Conservation (phyloP, 2,888 invertebrate genomes). For the Parthenolecanium corni region DNA sequence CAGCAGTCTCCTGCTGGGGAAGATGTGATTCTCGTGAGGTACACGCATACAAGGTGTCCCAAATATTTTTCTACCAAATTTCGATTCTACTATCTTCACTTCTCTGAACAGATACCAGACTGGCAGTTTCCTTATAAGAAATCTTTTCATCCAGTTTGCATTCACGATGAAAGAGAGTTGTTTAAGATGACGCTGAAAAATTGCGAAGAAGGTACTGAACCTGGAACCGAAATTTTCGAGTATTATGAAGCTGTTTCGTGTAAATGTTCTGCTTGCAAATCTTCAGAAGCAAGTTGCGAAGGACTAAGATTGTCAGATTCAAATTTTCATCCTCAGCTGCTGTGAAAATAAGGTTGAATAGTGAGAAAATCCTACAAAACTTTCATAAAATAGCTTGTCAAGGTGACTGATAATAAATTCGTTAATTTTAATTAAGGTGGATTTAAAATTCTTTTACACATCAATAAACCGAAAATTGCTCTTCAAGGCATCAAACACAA, state of each 20-base stretch:
- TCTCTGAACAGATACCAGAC: slow-evolving; percentile 55
- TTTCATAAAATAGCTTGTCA: no score
- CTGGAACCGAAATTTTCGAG: slow-evolving; percentile 58
- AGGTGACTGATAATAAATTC: no score
- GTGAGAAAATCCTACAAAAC: no score
- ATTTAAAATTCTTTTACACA: no score
- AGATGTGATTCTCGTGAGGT: slow-evolving; percentile 76
- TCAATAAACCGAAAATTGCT: no score
- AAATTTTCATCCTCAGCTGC: slow-evolving; percentile 26
- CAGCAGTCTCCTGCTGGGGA: slow-evolving; percentile 68
- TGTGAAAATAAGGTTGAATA: no score
- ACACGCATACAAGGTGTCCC: no score
- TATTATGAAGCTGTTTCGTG: slow-evolving; percentile 69
- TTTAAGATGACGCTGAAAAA: slow-evolving; percentile 53
- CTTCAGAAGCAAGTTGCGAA: slow-evolving; percentile 59
- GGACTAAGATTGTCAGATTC: slow-evolving; percentile 43
- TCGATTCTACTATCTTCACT: background rate
- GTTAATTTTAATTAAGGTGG: no score
- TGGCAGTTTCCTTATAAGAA: slow-evolving; percentile 81
- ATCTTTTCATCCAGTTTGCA: slow-evolving; percentile 74
- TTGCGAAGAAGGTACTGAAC: slow-evolving; percentile 61
- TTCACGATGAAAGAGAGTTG: slow-evolving; percentile 57
- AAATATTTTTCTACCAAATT: no score
- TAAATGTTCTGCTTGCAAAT: slow-evolving; percentile 57
- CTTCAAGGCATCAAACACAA: no score